Base-by-base conservation (phyloP, 2,888 invertebrate genomes). In the Sphecodes monilicornis region DNA sequence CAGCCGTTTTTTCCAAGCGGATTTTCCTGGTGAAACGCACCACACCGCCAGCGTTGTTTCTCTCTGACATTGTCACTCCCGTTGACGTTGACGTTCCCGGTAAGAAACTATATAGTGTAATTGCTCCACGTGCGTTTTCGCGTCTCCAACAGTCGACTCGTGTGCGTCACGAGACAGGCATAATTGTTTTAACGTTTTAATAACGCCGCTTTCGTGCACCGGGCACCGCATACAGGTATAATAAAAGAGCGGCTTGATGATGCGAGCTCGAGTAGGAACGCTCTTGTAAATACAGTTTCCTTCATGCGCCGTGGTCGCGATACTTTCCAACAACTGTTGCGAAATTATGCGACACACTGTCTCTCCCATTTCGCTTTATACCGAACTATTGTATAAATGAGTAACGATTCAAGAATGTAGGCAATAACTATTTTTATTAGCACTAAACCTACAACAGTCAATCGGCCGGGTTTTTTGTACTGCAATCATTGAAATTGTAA, bases 181-280 rank as follows among this genome's bases (percentile, higher is more conserved):
- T 93, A 93, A 93, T 93, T 93, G 93, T 93, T 93, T 93, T 91
- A 92, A 93, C 92, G 92, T 93, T 93, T 93, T 93, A 93, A 93
- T 93, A 93, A 93, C 92, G 90, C 88, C 84, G 84, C 91, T 92
- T 91, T 93, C 93, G 92, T 92, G 92, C 92, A 82, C 88, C 85
- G 76, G 70, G 18, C 68, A 22, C 57, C 60, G 72, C 74, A 36
- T 68, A 71, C 78, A 76, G 75, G 78, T 69, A 75, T 75, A 50
- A 60, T 50, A 73, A 76, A 82, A 85, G 82, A 72, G 71, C 57
- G 70, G 68, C 5, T 74, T 32, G 69, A 66, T 69, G 76, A 79
- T 77, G 77, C 74, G 46, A 60, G 71, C 57, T 46, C 60, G 41
- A 29, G 73, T 82, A 76, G 43, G 76, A 74, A 50, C 78, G 74